These are phyloP conservation scores for Ladona fulva DNA, from an alignment of 1,140 invertebrate species.

Conservation along the genomic window DNA sequence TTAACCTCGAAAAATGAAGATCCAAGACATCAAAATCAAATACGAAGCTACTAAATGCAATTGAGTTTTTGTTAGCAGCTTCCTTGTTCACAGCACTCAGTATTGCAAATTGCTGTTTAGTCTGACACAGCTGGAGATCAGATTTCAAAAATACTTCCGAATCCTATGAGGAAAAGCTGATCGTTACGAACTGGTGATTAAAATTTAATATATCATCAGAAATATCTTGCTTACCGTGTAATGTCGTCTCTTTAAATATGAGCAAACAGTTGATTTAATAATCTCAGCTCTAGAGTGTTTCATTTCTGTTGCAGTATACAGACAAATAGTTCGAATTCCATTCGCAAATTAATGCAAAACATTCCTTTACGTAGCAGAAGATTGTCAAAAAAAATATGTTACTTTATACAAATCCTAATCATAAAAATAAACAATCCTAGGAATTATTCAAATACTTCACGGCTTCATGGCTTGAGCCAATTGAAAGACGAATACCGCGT, in stretches of 20 bases:
- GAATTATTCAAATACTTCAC: no score
- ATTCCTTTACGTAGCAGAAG: no score
- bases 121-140: constrained; percentile 32
- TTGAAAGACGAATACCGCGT: no score
- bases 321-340: no score
- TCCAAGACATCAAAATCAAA: not conserved
- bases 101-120: constrained; percentile 32
- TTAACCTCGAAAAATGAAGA: not conserved
- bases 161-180: constrained; percentile 23
- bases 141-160: constrained; percentile 33
- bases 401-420: no score
- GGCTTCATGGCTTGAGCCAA: no score
- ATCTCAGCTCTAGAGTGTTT: constrained; percentile 38
- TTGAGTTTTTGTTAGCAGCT: constrained; percentile 32
- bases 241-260: constrained; percentile 39
- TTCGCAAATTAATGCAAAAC: no score
- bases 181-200: not conserved
- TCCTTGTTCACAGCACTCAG: constrained; percentile 34
- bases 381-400: no score
- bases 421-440: no score
- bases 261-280: constrained; percentile 39
- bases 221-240: constrained; percentile 33
- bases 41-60: constrained; percentile 32
- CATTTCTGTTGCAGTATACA: constrained; percentile 33
- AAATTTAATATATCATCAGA: not conserved